A percentile compares a stretch with the other conserved stretches of the same genome.
Evolutionary conservation across 1,140 invertebrate species (phyloP).

Genomic region (Paraescarpia echinospica): DNA sequence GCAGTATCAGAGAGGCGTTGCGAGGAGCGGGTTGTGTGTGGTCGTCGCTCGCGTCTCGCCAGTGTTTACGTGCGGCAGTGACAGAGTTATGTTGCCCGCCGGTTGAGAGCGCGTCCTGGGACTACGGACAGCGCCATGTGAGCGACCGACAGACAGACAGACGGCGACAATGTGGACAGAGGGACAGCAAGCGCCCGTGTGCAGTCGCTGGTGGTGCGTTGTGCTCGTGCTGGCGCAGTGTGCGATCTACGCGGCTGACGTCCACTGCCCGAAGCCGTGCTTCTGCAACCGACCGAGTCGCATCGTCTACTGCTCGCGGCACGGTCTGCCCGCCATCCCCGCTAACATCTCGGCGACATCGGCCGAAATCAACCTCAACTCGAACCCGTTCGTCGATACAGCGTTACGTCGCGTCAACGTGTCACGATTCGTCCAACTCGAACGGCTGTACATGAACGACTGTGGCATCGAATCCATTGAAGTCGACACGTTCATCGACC

Average conservation of each 20-base stretch:
- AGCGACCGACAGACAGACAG: not conserved
- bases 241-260: not conserved
- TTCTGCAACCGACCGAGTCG: conserved; percentile 51
- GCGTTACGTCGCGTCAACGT: conserved; percentile 46
- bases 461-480: conserved; percentile 54
- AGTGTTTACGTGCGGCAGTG: not conserved
- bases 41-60: not conserved
- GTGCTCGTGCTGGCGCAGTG: not conserved
- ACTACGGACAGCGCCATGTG: not conserved
- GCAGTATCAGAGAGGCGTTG: not conserved
- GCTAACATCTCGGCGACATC: conserved; percentile 49
- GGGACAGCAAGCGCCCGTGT: not conserved
- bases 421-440: conserved; percentile 40
- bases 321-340: conserved; percentile 46
- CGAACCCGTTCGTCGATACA: conserved; percentile 47
- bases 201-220: not conserved
- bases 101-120: not conserved
- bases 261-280: conserved; percentile 47
- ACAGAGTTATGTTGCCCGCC: not conserved
- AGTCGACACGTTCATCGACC: conserved; percentile 50
- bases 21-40: not conserved
- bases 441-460: conserved; percentile 51
- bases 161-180: not conserved
- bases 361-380: conserved; percentile 51
- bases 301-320: conserved; percentile 52